A percentile compares a stretch with the other conserved stretches of the same genome.
These are phyloP conservation scores for Bathynomus jamesi DNA, from an alignment of 1,140 invertebrate species.

Conservation along the genomic window DNA sequence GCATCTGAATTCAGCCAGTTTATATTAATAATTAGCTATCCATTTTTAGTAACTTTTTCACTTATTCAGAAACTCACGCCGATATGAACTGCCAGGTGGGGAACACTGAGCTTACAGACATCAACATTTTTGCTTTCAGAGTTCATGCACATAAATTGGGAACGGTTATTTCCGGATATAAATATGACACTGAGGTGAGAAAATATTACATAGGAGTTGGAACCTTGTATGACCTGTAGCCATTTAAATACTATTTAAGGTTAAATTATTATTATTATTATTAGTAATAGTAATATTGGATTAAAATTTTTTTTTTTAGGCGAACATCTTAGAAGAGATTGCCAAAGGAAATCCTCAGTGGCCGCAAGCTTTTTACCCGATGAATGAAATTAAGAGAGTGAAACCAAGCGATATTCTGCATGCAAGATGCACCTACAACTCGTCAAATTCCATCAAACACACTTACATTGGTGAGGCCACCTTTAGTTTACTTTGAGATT, in stretches of 20 bases:
- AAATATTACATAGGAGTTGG: not conserved
- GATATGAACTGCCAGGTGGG: not conserved
- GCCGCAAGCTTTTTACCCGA: conserved; percentile 49
- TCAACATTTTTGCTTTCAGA: not conserved
- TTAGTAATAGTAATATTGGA: not conserved
- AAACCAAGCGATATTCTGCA: conserved; percentile 41
- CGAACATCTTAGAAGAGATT: conserved; percentile 36
- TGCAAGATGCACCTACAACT: conserved; percentile 45
- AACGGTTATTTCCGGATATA: conserved; percentile 39
- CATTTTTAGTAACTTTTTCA: conserved; percentile 7
- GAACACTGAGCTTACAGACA: not conserved
- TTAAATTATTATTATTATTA: conserved; percentile 9
- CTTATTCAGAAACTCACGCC: not conserved
- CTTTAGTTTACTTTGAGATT: not conserved
- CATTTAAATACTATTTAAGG: not conserved
- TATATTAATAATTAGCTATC: conserved; percentile 40
- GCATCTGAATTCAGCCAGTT: no score
- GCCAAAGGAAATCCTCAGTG: conserved; percentile 47
- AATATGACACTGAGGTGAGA: conserved; percentile 22
- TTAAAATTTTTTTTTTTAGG: conserved; percentile 17
- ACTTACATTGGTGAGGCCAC: conserved; percentile 42
- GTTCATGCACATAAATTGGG: not conserved
- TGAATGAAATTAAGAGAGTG: conserved; percentile 38
- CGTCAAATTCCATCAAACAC: conserved; percentile 35
- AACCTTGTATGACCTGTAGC: no score